Evolutionary conservation across 2,113 vertebrate genomes (phyloP).

Genomic region (Orthonyx spaldingii): DNA sequence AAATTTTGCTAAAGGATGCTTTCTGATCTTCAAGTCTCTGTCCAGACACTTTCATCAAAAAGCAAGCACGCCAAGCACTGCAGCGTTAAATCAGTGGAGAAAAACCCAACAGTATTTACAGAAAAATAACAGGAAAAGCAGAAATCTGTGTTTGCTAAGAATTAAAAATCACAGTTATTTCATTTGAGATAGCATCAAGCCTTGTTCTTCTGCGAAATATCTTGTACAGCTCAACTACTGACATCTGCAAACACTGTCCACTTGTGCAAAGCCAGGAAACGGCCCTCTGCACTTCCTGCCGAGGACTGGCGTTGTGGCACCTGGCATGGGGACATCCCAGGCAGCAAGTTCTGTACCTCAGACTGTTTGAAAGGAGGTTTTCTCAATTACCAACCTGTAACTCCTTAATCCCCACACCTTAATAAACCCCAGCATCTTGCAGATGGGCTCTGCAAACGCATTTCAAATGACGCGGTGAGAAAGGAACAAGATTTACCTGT

Average conservation of each 20-base stretch:
- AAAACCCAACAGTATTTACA: neutral
- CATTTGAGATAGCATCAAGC: neutral
- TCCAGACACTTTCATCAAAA: neutral
- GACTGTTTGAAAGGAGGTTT: neutral
- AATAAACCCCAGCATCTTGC: neutral
- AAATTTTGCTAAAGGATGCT: neutral
- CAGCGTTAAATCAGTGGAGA: neutral
- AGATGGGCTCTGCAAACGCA: neutral
- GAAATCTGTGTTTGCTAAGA: neutral
- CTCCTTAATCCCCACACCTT: neutral
- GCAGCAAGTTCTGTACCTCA: neutral
- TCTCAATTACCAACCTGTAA: neutral
- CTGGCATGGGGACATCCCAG: accelerated
- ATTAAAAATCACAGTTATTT: neutral
- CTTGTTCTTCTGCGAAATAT: neutral
- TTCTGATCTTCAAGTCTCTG: neutral
- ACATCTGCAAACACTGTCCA: neutral
- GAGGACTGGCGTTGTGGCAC: neutral
- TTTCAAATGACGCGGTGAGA: neutral
- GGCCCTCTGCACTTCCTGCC: neutral
- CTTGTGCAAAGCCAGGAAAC: neutral
- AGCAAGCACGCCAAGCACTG: neutral
- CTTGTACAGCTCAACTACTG: neutral
- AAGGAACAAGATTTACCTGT: constrained; percentile 47
- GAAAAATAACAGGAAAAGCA: neutral